Conservation (phyloP, 2,797 vertebrate genomes). For the Meda fulgida region DNA sequence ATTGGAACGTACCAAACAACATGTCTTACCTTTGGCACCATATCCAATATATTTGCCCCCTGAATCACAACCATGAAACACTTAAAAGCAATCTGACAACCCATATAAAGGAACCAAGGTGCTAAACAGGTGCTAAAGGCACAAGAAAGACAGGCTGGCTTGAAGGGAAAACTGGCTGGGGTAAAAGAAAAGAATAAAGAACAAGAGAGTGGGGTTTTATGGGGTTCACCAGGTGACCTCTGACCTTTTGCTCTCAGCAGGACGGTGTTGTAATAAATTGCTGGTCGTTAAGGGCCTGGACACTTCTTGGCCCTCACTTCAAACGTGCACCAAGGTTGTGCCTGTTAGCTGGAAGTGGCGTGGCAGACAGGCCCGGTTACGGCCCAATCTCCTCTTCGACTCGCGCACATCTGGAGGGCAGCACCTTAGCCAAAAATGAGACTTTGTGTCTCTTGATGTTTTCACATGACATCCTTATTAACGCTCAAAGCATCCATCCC, state of each 20-base stretch:
- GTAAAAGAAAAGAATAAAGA: conserved; percentile 42
- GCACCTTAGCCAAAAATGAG: conserved; percentile 80
- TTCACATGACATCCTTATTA: conserved; percentile 83
- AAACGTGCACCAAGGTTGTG: conserved; percentile 74
- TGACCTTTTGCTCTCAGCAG: conserved; percentile 72
- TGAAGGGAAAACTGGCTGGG: conserved; percentile 40
- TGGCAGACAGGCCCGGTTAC: conserved; percentile 68
- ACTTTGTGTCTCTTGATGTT: conserved; percentile 81
- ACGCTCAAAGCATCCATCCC: conserved; percentile 69
- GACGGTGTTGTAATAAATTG: conserved; percentile 78
- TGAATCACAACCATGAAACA: conserved; percentile 74
- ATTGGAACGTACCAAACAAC: not conserved
- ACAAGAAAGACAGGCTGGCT: conserved; percentile 35
- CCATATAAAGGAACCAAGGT: conserved; percentile 74
- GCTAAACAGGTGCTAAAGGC: conserved; percentile 76
- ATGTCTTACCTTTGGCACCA: conserved; percentile 41
- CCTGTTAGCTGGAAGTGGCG: conserved; percentile 76
- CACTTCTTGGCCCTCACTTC: conserved; percentile 80
- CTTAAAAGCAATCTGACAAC: conserved; percentile 74
- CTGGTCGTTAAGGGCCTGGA: conserved; percentile 77
- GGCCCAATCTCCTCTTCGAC: conserved; percentile 66
- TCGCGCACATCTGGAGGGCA: conserved; percentile 83
- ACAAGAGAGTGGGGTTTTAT: conserved; percentile 62
- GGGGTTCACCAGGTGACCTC: conserved; percentile 70
- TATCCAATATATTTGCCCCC: conserved; percentile 68